Evolutionary conservation across 2,113 vertebrate genomes (phyloP).

Genomic region (Siniperca chuatsi): DNA sequence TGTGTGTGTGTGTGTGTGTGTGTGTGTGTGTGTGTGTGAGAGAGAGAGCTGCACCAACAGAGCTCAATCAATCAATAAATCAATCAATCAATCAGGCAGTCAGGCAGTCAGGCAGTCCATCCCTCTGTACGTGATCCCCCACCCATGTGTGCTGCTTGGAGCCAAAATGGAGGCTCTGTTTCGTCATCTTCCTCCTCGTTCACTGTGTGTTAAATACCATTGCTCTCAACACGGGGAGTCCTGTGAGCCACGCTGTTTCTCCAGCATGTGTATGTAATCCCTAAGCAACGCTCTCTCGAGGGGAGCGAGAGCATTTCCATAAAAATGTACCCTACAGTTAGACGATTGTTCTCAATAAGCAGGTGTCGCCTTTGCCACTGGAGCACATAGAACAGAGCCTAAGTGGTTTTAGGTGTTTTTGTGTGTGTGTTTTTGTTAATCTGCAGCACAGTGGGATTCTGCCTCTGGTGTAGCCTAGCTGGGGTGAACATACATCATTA

Average conservation of each 20-base stretch:
- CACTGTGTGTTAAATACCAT: slow-evolving; percentile 78
- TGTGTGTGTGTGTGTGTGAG: not conserved
- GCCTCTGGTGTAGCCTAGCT: slow-evolving; percentile 78
- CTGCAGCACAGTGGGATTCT: slow-evolving; percentile 79
- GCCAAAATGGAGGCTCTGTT: slow-evolving; percentile 79
- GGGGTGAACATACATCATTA: slow-evolving; percentile 82
- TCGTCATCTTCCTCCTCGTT: slow-evolving; percentile 62
- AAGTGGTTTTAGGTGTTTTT: slow-evolving; percentile 79
- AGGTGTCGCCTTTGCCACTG: slow-evolving; percentile 81
- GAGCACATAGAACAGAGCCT: slow-evolving; percentile 80
- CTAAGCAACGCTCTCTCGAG: slow-evolving; percentile 85
- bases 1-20: slow-evolving; percentile 6
- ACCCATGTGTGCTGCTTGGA: slow-evolving; percentile 37
- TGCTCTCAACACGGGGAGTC: slow-evolving; percentile 77
- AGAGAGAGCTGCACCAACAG: slow-evolving; percentile 26
- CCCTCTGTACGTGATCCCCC: not conserved
- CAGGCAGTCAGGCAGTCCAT: slow-evolving; percentile 17
- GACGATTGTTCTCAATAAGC: slow-evolving; percentile 86
- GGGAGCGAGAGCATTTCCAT: slow-evolving; percentile 85
- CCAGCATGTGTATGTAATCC: slow-evolving; percentile 79
- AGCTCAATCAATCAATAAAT: slow-evolving; percentile 32
- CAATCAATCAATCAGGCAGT: slow-evolving; percentile 44
- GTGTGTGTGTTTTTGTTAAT: slow-evolving; percentile 75
- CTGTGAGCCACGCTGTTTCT: slow-evolving; percentile 74
- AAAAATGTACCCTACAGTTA: slow-evolving; percentile 86